phyloP scores from a whole-genome alignment of 2,888 invertebrate species.

The Pseudeuparius sepicola region DNA sequence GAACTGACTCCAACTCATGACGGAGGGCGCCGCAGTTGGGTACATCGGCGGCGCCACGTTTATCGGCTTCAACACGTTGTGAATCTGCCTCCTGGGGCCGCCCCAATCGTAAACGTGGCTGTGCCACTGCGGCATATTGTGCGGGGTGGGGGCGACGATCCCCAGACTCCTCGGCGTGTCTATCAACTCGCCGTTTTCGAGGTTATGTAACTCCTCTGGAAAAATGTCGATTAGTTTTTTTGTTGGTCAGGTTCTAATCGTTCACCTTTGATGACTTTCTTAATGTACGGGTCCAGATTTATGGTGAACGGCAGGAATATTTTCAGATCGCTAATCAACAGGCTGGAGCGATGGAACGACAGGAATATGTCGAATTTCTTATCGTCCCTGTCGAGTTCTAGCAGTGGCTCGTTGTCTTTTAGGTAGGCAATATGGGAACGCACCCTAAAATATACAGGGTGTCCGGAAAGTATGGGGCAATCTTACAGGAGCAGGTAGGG shows the following conservation, averaged over 20 bases:
- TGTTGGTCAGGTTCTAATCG: too few species aligned
- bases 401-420: conserved; percentile 78
- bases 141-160: conserved; percentile 16
- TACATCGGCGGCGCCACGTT: conserved; percentile 20
- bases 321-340: conserved; percentile 80
- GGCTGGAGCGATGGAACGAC: conserved; percentile 74
- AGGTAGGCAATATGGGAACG: conserved; percentile 71
- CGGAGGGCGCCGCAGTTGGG: conserved; percentile 29
- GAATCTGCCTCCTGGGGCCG: too few species aligned
- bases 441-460: conserved; percentile 53
- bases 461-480: too few species aligned
- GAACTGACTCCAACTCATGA: conserved; percentile 34
- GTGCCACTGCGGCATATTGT: conserved; percentile 22
- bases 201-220: conserved; percentile 59
- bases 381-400: conserved; percentile 90
- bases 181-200: conserved; percentile 47
- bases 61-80: too few species aligned
- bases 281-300: conserved; percentile 94
- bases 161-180: conserved; percentile 20
- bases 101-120: conserved; percentile 27
- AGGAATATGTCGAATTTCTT: conserved; percentile 90
- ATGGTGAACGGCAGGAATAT: conserved; percentile 97
- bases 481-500: too few species aligned
- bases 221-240: conserved; percentile 15
- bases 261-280: conserved; percentile 94